Evolutionary conservation across 2,888 invertebrate genomes (phyloP), one percentile per base, ranked within the genome.

Genomic region (Eristalis pertinax): DNA sequence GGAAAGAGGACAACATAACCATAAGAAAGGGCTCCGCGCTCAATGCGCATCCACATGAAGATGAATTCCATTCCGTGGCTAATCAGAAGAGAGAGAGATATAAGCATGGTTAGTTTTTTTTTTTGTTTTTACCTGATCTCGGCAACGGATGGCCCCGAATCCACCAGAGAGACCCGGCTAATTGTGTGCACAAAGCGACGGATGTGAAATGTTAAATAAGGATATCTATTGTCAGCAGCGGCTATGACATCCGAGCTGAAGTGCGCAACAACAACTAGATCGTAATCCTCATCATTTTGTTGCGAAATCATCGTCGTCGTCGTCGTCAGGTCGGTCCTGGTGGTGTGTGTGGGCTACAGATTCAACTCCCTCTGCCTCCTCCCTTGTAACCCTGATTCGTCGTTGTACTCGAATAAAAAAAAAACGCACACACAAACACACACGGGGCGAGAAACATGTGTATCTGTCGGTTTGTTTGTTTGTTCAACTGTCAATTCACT

Each of bases 141-240:
- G 60, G 26, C 35, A 73, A 41, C 56, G 84, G 80, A 85, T 81
- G 79, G 38, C n/a, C 15, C 50, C 26, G 62, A 74, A 75, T 64
- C 64, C 69, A 11, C 19, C 78, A 19, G 38, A 60, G 58, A 73
- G 68, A 77, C 83, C 83, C 75, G 73, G 87, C 87, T 87, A 87
- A 87, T 87, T 87, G 87, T 87, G 72, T 64, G 76, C 64, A 80
- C 82, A 80, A 79, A 76, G 72, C 84, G 84, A 76, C 87, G 84
- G 87, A 87, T 87, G 87, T 87, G 84, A 87, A 87, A 84, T 87
- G 79, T 87, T 76, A 76, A 87, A 87, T 84, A 65, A 86, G 87
- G 84, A 87, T 84, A 84, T 87, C 87, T 87, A 76, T 87, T 87
- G 87, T 87, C 72, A 73, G 77, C 63, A 81, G 41, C 32, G 67